Percentiles rank a stretch among this genome's conserved stretches.
Evolutionary conservation across 1,140 invertebrate genomes (phyloP).

Genomic region (Trichonephila clavipes): DNA sequence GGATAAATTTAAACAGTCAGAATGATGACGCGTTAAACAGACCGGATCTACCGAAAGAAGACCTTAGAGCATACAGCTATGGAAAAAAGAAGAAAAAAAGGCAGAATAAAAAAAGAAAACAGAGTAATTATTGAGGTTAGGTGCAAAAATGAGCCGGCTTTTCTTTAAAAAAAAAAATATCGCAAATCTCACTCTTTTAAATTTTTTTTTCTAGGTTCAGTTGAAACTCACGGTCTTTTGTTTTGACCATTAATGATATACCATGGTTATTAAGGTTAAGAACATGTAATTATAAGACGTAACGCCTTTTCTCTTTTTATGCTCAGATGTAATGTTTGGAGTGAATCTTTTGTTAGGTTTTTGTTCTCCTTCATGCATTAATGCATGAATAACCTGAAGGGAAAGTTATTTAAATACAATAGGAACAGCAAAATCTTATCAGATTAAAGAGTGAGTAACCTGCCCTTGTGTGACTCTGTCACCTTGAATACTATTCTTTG

Average conservation of each 20-base stretch:
- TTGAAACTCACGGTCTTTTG: constrained; percentile 38
- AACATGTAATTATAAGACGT: constrained; percentile 28
- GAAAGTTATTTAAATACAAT: constrained; percentile 71
- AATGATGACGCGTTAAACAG: constrained; percentile 51
- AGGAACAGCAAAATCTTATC: background rate
- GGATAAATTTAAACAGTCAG: background rate
- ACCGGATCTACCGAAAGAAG: constrained; percentile 54
- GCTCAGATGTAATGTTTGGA: constrained; percentile 15
- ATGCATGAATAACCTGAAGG: constrained; percentile 45
- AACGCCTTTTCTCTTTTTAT: constrained; percentile 46
- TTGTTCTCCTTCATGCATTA: constrained; percentile 44
- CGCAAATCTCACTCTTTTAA: constrained; percentile 20
- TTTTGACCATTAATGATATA: constrained; percentile 58
- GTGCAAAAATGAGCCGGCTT: background rate
- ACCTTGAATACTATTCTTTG: background rate
- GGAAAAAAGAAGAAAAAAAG: background rate
- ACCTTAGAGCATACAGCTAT: background rate
- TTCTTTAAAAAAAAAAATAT: constrained; percentile 4
- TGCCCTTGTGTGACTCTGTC: background rate
- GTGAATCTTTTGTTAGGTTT: constrained; percentile 34
- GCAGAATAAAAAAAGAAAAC: constrained; percentile 19
- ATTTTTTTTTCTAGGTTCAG: background rate
- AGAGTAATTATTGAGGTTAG: constrained; percentile 65
- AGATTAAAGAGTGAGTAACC: constrained; percentile 63
- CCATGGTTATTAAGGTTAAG: constrained; percentile 52